Base-by-base conservation (phyloP, 2,888 invertebrate genomes). In the Drosophila anomalata region DNA sequence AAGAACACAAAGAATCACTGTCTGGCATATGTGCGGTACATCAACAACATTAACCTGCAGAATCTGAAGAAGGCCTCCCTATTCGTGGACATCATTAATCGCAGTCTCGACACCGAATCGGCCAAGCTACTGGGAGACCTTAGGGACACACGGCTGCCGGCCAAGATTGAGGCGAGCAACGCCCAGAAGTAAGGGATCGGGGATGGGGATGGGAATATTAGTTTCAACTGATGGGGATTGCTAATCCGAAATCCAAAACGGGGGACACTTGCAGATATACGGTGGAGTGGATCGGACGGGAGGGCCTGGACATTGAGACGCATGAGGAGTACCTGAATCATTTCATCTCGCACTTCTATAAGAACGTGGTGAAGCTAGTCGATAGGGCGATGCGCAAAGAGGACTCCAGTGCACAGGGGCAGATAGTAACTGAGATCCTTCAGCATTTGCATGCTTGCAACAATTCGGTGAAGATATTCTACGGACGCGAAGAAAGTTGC, bases 271-370 rank as follows among this genome's bases (percentile, higher is more conserved):
- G 4, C 82, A 97, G 97, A 82, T 97, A 97, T 88, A 97, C 97
- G 0, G 97, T 99, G 0, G 98, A 99, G 90, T 99, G 99, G 99
- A 97, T 97, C 47, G 98, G 98, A 0, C 94, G 98, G 52, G 98
- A 98, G 90, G 99, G 99, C 31, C 92, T 99, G 31, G 98, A 98
- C 87, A 94, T 94, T 2, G 98, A 98, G 89, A 97, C 98, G 0
- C 98, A 99, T 88, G 94, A 96, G 60, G 98, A 98, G 89, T 99
- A 99, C 89, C 93, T 99, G 12, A 96, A 97, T 89, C 96, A 98
- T 86, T 99, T 99, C 91, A 97, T 98, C 75, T 95, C 96, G 0
- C 98, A 98, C 90, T 99, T 98, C 92, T 98, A 98, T 91, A 96
- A 97, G 89, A 97, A 97, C 78, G 97, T 98, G 73, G 94, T 96